Base-by-base conservation (phyloP, 2,113 vertebrate species). In the Fregata magnificens region DNA sequence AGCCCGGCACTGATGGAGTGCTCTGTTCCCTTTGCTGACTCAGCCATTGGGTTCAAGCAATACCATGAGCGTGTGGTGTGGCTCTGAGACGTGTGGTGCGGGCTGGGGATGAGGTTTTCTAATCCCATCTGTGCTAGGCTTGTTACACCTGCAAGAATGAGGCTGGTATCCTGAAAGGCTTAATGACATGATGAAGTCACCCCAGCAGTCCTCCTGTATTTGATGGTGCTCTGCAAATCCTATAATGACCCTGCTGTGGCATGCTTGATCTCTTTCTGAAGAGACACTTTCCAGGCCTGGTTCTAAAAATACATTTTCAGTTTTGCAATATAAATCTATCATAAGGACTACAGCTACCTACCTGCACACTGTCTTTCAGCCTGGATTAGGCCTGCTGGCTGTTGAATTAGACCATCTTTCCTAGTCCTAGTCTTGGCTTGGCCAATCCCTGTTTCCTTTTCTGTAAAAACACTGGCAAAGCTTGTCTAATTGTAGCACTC, bases 11-110 rank as follows among this genome's bases (percentile, higher is more conserved):
- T 0, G 25, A 4, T 1, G 4, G 52, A 77, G 47, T 3, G 3
- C 36, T 62, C 42, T 10, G 6, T 55, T 85, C 78, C 70, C 56
- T 79, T 17, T 2, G 22, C 89, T 38, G 47, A 21, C 74, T 69
- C 5, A 4, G 70, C 32, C n/a, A 2, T 4, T 3, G 8, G n/a
- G 16, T 34, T 84, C 21, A 26, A 45, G 63, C 63, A 12, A 8
- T 10, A 9, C 45, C 21, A 15, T 0, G 0, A 61, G 50, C 4
- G 2, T 0, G 10, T 65, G 82, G 19, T 32, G 31, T 4, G 17
- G 36, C 63, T 50, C 40, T 10, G 10, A 61, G 67, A 17, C 1
- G 7, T 0, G 2, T 53, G 56, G 18, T 19, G 40, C 50, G 28
- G 79, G 79, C 66, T 86, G 55, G 17, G 76, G 53, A 44, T 36